A percentile compares a stretch with the other conserved stretches of the same genome.
Conservation (phyloP, 2,888 invertebrate genomes). For the Amblyjoppa proteus region DNA sequence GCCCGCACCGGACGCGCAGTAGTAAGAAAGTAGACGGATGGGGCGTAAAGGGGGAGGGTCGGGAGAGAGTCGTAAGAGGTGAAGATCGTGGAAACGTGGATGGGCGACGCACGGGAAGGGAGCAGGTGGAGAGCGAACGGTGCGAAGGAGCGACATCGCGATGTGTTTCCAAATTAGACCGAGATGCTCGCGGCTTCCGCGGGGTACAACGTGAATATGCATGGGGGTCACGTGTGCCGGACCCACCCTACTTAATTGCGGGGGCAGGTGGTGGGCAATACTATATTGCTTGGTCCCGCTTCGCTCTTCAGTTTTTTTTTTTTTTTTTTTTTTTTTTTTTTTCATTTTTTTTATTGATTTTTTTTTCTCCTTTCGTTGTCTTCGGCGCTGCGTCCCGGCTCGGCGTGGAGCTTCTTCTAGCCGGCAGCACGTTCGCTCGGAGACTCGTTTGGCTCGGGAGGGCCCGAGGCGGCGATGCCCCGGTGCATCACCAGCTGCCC, state of each 20-base stretch:
- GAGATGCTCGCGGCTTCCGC: conserved; percentile 23
- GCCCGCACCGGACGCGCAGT: conserved; percentile 45
- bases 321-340: conserved; percentile 60
- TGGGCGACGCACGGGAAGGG: conserved; percentile 51
- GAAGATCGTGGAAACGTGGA: conserved; percentile 29
- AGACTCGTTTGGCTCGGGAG: conserved; percentile 23
- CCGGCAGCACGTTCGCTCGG: conserved; percentile 7
- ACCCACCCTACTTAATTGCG: conserved; percentile 69
- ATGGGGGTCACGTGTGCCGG: conserved; percentile 71
- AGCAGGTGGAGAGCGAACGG: conserved; percentile 68
- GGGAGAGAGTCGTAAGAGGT: conserved; percentile 4
- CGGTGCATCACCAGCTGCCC: conserved; percentile 34
- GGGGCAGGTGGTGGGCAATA: conserved; percentile 72
- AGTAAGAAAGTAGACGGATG: conserved; percentile 37
- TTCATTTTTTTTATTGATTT: conserved; percentile 61
- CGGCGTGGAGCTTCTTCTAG: not conserved
- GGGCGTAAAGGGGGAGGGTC: conserved; percentile 32
- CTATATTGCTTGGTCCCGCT: conserved; percentile 24
- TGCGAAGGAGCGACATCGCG: conserved; percentile 32
- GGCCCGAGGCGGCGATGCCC: conserved; percentile 22
- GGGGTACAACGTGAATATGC: conserved; percentile 50
- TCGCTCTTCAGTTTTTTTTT: conserved; percentile 67
- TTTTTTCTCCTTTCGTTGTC: not conserved
- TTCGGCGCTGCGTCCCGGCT: not conserved
- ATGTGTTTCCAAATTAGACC: conserved; percentile 39